Evolutionary conservation across 2,888 invertebrate genomes (phyloP), one percentile per base, ranked within the genome.

Genomic region (Diogma glabrata): DNA sequence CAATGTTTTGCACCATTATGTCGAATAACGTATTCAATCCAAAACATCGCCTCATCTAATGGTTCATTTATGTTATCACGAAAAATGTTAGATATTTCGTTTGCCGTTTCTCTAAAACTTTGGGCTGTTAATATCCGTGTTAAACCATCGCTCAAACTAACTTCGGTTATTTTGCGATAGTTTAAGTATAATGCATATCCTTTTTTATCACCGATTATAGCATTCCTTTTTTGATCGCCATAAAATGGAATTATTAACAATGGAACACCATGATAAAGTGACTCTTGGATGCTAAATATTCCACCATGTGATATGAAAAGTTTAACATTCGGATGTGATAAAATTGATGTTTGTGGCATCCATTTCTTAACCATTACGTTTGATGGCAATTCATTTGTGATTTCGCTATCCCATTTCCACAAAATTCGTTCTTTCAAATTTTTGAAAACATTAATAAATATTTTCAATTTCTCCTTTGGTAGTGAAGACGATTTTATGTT

Each of bases 21-120:
- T 36, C 69, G 60, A 7, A 65, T 70, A 0, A 77, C 70, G 61
- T 79, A 77, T 61, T 80, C 79, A 28, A 78, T 72, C 79, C 79
- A 79, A 62, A 71, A 79, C 43, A 74, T 69, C 10, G 79, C 76
- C 43, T 76, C 76, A 4, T 78, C 75, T 59, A 77, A 60, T 2
- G 79, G 75, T 51, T 72, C 70, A 53, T 75, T 63, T 0, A 75
- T 74, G 58, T 76, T 72, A 58, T 79, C 78, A 28, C 68, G 67
- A 61, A 76, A 78, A n/a, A 72, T 61, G 16, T 61, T 61, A 0
- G 76, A 75, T 2, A 73, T 59, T 58, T 70, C 68, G 56, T 72
- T 60, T 0, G 72, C 73, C 51, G 66, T 64, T 14, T 64, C 63
- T 55, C 59, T 66, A 54, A 71, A 73, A 12, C 58, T 60, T 1